Conservation (phyloP, 2,888 invertebrate genomes). For the Piscicola geometra region DNA sequence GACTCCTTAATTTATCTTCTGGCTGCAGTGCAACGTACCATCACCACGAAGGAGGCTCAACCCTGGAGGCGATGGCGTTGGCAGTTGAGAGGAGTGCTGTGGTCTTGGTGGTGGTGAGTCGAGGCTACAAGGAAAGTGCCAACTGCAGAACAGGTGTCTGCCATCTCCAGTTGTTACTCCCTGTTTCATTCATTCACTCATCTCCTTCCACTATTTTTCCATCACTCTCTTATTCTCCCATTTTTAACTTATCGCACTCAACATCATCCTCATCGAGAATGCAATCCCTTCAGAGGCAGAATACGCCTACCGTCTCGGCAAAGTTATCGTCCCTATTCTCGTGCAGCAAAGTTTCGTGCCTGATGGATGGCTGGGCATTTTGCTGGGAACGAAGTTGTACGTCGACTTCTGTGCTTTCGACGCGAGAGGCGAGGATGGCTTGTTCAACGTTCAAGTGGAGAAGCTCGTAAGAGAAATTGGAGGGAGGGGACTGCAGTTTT, state of each 20-base stretch:
- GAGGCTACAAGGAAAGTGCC: constrained; percentile 47
- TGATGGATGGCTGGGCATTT: constrained; percentile 55
- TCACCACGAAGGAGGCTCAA: constrained; percentile 46
- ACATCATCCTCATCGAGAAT: constrained; percentile 2
- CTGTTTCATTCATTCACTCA: too few relatives aligned
- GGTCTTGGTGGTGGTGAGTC: constrained; percentile 45
- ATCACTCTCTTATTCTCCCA: too few relatives aligned
- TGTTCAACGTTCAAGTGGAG: constrained; percentile 45
- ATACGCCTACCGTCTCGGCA: constrained; percentile 51
- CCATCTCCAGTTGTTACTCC: too few relatives aligned
- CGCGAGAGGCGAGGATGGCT: neutral
- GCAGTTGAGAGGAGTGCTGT: constrained; percentile 45
- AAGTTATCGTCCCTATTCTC: constrained; percentile 52
- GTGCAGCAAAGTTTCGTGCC: constrained; percentile 50
- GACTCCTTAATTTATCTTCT: too few relatives aligned
- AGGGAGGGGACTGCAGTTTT: constrained; percentile 47
- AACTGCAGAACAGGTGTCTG: constrained; percentile 48
- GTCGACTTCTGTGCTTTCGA: constrained; percentile 48
- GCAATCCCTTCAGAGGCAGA: constrained; percentile 53
- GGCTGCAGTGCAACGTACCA: too few relatives aligned
- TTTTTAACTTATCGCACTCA: too few relatives aligned
- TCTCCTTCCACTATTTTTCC: too few relatives aligned
- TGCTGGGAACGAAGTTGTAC: constrained; percentile 52
- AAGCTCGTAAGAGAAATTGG: constrained; percentile 49
- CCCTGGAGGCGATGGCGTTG: constrained; percentile 47